These are phyloP conservation scores for Alectura lathami DNA, from an alignment of 2,113 vertebrate species.

Conservation along the genomic window DNA sequence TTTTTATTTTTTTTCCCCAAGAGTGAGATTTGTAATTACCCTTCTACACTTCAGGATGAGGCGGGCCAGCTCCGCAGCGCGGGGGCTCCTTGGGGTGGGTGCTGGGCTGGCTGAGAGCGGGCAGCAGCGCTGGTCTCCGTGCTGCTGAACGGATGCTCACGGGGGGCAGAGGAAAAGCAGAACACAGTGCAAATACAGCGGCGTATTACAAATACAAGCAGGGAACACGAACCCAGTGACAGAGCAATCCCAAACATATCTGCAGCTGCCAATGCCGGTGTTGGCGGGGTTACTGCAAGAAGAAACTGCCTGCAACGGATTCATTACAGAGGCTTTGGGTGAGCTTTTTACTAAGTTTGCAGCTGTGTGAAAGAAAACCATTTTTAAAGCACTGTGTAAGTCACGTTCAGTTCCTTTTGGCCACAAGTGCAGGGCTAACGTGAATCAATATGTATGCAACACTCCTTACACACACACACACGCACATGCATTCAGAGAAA, in stretches of 20 bases:
- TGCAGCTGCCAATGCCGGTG: background rate
- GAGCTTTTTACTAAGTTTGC: slow-evolving; percentile 9
- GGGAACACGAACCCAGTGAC: background rate
- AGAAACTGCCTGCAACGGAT: background rate
- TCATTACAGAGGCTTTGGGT: background rate
- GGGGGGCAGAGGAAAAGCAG: background rate
- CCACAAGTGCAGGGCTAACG: background rate
- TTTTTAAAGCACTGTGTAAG: background rate
- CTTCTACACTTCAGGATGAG: too few species aligned
- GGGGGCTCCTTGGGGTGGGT: too few species aligned
- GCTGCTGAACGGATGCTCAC: background rate
- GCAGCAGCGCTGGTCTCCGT: accelerated
- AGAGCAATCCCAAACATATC: background rate
- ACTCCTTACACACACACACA: too few species aligned
- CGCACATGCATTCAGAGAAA: background rate
- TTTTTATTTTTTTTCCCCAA: too few species aligned
- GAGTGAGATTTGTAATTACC: too few species aligned
- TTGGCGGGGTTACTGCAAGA: background rate
- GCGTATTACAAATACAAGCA: background rate
- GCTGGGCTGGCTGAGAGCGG: background rate
- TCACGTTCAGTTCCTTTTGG: background rate
- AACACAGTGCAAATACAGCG: background rate
- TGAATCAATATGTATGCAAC: background rate
- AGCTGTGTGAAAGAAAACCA: slow-evolving; percentile 1
- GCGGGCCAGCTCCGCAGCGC: too few species aligned